Conservation (phyloP, 1,140 invertebrate genomes). For the Ips typographus region DNA sequence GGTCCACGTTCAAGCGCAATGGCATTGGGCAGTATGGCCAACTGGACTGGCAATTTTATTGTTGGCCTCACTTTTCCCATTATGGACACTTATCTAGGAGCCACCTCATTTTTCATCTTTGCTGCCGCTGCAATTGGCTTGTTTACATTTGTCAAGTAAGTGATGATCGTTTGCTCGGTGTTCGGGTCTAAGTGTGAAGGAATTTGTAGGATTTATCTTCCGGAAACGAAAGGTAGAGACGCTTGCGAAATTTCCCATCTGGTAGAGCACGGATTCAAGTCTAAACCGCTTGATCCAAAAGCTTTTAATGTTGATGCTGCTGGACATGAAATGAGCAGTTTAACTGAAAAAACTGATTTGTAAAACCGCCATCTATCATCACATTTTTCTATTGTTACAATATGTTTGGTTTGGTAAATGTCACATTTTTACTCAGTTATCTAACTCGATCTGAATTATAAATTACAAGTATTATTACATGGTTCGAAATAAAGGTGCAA, state of each 20-base stretch:
- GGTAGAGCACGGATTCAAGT: slow-evolving; percentile 55
- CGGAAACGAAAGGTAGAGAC: slow-evolving; percentile 68
- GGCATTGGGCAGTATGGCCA: slow-evolving; percentile 83
- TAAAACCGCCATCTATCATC: neutral
- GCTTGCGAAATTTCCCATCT: slow-evolving; percentile 61
- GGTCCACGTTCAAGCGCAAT: slow-evolving; percentile 81
- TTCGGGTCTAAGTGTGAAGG: neutral
- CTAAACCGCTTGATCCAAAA: slow-evolving; percentile 43
- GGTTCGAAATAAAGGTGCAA: no score
- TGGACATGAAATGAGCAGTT: slow-evolving; percentile 15
- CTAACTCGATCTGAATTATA: no score
- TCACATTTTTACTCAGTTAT: no score
- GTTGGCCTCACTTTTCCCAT: slow-evolving; percentile 80
- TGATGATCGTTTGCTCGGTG: no score
- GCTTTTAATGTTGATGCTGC: neutral
- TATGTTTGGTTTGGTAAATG: no score
- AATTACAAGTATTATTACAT: no score
- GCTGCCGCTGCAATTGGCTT: slow-evolving; percentile 60
- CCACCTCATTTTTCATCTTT: slow-evolving; percentile 74
- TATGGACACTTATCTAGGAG: slow-evolving; percentile 63
- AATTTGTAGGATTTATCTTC: slow-evolving; percentile 63
- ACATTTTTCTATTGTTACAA: no score
- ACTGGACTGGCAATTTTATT: slow-evolving; percentile 90
- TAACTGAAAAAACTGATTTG: slow-evolving; percentile 13
- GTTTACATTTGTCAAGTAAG: slow-evolving; percentile 64